Evolutionary conservation across 2,888 invertebrate genomes (phyloP).

Genomic region (Spodoptera picta): DNA sequence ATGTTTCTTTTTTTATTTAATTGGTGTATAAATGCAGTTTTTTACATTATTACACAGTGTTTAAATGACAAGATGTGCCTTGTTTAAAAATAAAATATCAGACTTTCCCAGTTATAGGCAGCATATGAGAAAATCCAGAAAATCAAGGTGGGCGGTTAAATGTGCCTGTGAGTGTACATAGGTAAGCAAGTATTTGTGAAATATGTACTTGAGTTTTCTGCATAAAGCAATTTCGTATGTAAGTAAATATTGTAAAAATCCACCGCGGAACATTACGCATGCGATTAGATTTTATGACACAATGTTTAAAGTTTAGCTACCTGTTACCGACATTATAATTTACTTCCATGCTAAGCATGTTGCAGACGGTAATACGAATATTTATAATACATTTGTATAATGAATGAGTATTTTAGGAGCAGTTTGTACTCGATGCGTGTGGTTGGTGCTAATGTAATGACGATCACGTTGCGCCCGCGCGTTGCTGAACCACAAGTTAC

Average conservation of each 20-base stretch:
- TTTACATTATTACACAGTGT: no score
- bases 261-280: no score
- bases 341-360: slow-evolving; percentile 34
- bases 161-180: no score
- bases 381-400: slow-evolving; percentile 53
- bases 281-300: no score
- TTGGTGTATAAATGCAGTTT: no score
- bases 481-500: slow-evolving; percentile 79
- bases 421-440: slow-evolving; percentile 62
- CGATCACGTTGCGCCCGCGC: slow-evolving; percentile 73
- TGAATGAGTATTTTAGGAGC: slow-evolving; percentile 62
- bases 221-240: slow-evolving; percentile 8
- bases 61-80: no score
- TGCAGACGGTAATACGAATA: slow-evolving; percentile 36
- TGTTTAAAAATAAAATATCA: no score
- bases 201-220: slow-evolving; percentile 17
- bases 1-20: no score
- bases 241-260: slow-evolving; percentile 4
- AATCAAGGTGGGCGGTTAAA: no score
- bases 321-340: slow-evolving; percentile 16
- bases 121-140: no score
- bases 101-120: no score
- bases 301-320: background rate
- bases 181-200: slow-evolving; percentile 14
- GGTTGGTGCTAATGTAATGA: slow-evolving; percentile 66